A percentile compares a stretch with the other conserved stretches of the same genome.
Conservation (phyloP, 2,888 invertebrate species). For the Drosophila ustulata region DNA sequence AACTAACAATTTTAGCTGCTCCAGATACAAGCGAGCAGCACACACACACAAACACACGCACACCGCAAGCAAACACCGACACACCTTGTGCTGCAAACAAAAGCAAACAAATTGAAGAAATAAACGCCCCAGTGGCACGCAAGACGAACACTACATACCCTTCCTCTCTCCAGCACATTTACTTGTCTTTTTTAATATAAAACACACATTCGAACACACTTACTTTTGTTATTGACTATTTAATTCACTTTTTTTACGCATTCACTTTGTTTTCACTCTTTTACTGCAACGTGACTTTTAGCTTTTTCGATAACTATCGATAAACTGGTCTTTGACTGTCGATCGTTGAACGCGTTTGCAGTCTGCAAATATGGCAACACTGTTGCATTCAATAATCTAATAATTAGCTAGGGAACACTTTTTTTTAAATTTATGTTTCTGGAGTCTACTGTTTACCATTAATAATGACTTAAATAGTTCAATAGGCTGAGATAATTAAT, state of each 20-base stretch:
- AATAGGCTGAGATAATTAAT: too few species aligned
- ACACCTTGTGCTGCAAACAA: constrained; percentile 51
- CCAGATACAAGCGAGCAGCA: constrained; percentile 62
- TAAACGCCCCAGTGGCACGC: background rate
- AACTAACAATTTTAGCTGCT: constrained; percentile 80
- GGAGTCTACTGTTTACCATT: too few species aligned
- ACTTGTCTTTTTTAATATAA: background rate
- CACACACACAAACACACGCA: constrained; percentile 31
- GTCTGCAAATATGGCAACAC: background rate
- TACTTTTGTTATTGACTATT: too few species aligned
- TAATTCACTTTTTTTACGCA: background rate
- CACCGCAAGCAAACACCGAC: constrained; percentile 35
- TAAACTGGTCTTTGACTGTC: background rate
- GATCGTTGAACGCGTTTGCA: background rate
- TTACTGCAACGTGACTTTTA: background rate
- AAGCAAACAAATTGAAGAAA: constrained; percentile 40
- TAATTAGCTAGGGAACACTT: too few species aligned
- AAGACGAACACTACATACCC: constrained; percentile 10
- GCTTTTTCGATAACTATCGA: background rate
- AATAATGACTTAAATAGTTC: too few species aligned
- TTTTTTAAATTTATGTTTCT: too few species aligned
- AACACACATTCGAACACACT: background rate
- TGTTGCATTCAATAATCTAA: background rate
- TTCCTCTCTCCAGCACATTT: background rate
- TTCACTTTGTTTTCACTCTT: background rate